Conservation (phyloP, 2,888 invertebrate genomes). For the Toxonevra muliebris region DNA sequence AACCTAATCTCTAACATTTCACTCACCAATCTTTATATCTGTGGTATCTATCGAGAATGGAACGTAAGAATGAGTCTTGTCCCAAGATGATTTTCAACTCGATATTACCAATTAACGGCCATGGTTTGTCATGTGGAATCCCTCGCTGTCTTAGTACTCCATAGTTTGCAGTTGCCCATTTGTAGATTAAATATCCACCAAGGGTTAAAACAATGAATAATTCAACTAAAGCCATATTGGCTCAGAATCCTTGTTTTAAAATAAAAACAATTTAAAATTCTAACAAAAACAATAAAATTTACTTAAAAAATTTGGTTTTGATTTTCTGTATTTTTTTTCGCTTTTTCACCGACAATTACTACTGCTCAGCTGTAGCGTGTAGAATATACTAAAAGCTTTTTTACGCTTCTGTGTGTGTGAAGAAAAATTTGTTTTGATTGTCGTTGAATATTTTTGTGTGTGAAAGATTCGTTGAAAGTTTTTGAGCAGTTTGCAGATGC, state of each 20-base stretch:
- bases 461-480: too few relatives aligned
- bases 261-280: too few relatives aligned
- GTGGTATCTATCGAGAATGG: slow-evolving; percentile 38
- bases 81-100: background rate
- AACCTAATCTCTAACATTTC: background rate
- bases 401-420: background rate
- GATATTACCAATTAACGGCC: slow-evolving; percentile 45
- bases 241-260: too few relatives aligned
- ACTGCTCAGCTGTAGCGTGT: background rate
- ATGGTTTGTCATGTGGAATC: slow-evolving; percentile 47
- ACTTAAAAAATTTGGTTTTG: too few relatives aligned
- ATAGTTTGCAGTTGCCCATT: slow-evolving; percentile 43
- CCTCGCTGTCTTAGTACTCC: slow-evolving; percentile 46
- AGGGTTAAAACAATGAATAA: too few relatives aligned
- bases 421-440: too few relatives aligned
- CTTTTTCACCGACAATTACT: too few relatives aligned
- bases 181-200: slow-evolving; percentile 37
- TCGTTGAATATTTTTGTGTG: too few relatives aligned
- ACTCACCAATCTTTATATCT: slow-evolving; percentile 19
- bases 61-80: slow-evolving; percentile 27
- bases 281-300: too few relatives aligned
- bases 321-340: too few relatives aligned
- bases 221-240: too few relatives aligned
- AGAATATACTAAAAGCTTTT: background rate
- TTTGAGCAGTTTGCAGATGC: too few relatives aligned